A percentile compares a stretch with the other conserved stretches of the same genome.
These are phyloP conservation scores for Ambastaia sidthimunki DNA, from an alignment of 2,797 vertebrate species.

Conservation along the genomic window DNA sequence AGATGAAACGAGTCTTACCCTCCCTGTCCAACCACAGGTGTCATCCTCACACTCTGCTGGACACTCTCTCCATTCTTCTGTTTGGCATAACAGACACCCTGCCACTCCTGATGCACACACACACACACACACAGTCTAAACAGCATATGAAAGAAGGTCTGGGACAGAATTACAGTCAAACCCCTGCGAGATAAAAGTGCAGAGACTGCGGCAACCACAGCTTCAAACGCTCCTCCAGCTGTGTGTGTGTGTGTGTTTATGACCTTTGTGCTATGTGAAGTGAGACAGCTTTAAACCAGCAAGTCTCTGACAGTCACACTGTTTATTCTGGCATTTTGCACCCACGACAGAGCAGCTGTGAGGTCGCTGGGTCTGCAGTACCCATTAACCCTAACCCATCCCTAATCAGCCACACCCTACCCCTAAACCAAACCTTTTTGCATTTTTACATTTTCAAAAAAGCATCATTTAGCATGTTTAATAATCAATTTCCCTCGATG, in stretches of 20 bases:
- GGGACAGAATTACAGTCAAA: conserved; percentile 19
- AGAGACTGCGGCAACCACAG: conserved; percentile 58
- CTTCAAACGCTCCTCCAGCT: conserved; percentile 68
- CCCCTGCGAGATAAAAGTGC: conserved; percentile 71
- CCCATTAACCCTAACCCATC: too few species aligned
- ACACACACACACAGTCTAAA: conserved; percentile 27
- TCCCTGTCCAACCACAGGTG: conserved; percentile 96
- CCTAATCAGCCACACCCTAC: too few species aligned
- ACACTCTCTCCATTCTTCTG: conserved; percentile 96
- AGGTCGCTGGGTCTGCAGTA: too few species aligned
- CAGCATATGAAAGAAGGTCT: conserved; percentile 46
- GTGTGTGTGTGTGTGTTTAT: conserved; percentile 62
- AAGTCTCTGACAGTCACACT: conserved; percentile 25
- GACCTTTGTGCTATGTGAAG: conserved; percentile 81
- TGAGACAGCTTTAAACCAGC: conserved; percentile 55
- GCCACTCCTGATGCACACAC: conserved; percentile 88
- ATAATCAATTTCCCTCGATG: too few species aligned
- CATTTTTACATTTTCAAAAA: too few species aligned
- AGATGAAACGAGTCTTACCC: conserved; percentile 81
- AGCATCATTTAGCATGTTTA: too few species aligned
- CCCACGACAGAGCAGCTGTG: too few species aligned
- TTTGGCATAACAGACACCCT: conserved; percentile 94
- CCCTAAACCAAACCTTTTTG: too few species aligned
- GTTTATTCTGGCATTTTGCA: background rate
- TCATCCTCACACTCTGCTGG: conserved; percentile 98